phyloP scores from a whole-genome alignment of 2,113 vertebrate genomes.

The Lampris megalopsis region DNA sequence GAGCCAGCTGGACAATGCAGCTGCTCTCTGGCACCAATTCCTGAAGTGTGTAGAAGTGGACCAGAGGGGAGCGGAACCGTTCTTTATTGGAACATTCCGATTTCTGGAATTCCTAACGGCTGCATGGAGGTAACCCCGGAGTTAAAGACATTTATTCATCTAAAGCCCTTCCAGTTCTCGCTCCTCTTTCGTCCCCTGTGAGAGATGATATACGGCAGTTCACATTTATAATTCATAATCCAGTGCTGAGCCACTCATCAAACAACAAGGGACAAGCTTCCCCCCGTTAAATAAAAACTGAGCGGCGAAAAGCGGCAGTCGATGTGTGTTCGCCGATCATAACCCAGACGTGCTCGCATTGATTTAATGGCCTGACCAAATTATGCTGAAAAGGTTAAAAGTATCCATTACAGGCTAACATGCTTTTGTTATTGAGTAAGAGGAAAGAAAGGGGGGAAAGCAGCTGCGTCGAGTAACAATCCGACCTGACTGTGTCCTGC shows the following conservation, averaged over 20 bases:
- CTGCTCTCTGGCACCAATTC: too few relatives aligned
- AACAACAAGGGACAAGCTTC: constrained; percentile 48
- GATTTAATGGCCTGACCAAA: constrained; percentile 76
- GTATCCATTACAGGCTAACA: constrained; percentile 77
- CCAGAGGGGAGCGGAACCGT: not conserved
- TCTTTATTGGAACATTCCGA: constrained; percentile 47
- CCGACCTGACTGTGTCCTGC: constrained; percentile 56
- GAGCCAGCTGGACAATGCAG: too few relatives aligned
- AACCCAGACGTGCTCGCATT: constrained; percentile 59
- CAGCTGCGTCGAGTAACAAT: constrained; percentile 58
- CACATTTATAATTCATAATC: constrained; percentile 64
- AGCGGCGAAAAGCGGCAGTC: constrained; percentile 37
- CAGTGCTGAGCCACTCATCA: constrained; percentile 54
- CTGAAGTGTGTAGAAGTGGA: too few relatives aligned
- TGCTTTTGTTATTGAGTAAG: constrained; percentile 71
- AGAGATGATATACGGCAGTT: constrained; percentile 38
- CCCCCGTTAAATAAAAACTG: constrained; percentile 46
- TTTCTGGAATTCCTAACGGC: constrained; percentile 26
- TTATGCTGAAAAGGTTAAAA: constrained; percentile 79
- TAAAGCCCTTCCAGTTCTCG: constrained; percentile 35
- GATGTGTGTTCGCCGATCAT: constrained; percentile 58
- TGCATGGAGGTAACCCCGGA: constrained; percentile 11
- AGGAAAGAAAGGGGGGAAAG: constrained; percentile 44
- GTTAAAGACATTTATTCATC: constrained; percentile 53
- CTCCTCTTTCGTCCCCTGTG: constrained; percentile 33